Percentiles rank a stretch among this genome's conserved stretches.
Conservation (phyloP, 2,113 vertebrate genomes). For the Sebastes fasciatus region DNA sequence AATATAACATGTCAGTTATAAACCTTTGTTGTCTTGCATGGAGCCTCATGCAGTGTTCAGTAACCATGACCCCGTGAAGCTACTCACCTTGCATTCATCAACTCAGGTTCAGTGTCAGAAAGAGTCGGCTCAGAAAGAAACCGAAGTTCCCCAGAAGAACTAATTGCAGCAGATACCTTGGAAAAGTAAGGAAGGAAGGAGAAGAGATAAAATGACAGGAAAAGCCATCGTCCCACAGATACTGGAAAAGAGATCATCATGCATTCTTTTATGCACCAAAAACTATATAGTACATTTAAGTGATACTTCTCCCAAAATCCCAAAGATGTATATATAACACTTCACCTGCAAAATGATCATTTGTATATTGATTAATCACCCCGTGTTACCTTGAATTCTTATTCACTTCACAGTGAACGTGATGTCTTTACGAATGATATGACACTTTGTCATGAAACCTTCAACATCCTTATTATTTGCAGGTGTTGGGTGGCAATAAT, state of each 20-base stretch:
- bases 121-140: slow-evolving; percentile 80
- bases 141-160: slow-evolving; percentile 84
- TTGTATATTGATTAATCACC: no score
- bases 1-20: background rate
- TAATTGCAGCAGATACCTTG: slow-evolving; percentile 86
- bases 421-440: no score
- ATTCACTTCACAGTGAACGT: no score
- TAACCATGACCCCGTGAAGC: background rate
- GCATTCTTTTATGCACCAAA: background rate
- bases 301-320: background rate
- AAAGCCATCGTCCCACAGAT: slow-evolving; percentile 1
- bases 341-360: background rate
- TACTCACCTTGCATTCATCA: slow-evolving; percentile 84
- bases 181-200: slow-evolving; percentile 64
- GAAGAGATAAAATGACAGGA: background rate
- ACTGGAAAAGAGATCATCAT: background rate
- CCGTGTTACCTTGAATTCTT: no score
- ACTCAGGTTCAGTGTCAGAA: slow-evolving; percentile 83
- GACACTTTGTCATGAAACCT: no score
- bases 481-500: no score
- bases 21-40: background rate
- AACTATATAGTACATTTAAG: background rate
- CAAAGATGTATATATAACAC: background rate
- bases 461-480: no score
- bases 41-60: background rate